These are phyloP conservation scores for Acridotheres tristis DNA, from an alignment of 2,797 vertebrate genomes.

Conservation along the genomic window DNA sequence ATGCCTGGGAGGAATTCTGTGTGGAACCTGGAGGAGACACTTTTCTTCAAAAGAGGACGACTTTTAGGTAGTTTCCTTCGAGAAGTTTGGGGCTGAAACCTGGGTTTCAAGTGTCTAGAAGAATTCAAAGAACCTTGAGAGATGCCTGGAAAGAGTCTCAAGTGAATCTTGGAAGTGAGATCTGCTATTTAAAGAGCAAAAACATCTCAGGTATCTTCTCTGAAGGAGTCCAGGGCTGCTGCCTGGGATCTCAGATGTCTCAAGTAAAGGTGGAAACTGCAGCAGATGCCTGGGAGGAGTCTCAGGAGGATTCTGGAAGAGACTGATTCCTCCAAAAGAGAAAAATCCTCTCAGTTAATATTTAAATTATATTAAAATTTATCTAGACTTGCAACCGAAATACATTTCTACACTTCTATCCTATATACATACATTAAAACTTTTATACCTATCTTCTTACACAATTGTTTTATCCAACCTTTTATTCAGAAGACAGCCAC, in stretches of 20 bases:
- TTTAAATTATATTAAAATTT: background rate
- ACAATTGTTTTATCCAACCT: background rate
- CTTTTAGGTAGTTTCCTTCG: background rate
- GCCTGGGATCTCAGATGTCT: background rate
- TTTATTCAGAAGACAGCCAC: rapidly evolving
- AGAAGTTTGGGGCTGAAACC: background rate
- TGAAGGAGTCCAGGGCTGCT: background rate
- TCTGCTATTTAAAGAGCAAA: background rate
- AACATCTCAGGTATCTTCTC: background rate
- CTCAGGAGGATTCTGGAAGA: background rate
- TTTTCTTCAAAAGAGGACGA: background rate
- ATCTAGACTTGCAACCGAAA: background rate
- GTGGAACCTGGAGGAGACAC: background rate
- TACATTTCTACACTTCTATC: background rate
- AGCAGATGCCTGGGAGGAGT: background rate
- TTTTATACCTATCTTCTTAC: background rate
- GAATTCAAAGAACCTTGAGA: background rate
- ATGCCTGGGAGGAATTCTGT: background rate
- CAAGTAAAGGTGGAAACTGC: background rate
- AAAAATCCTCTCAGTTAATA: background rate
- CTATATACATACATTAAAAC: rapidly evolving
- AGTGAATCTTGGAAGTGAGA: background rate
- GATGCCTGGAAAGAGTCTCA: background rate
- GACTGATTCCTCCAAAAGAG: background rate
- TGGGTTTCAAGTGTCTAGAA: background rate